A percentile compares a stretch with the other conserved stretches of the same genome.
Conservation (phyloP, 2,113 vertebrate species). For the Orcinus orca region DNA sequence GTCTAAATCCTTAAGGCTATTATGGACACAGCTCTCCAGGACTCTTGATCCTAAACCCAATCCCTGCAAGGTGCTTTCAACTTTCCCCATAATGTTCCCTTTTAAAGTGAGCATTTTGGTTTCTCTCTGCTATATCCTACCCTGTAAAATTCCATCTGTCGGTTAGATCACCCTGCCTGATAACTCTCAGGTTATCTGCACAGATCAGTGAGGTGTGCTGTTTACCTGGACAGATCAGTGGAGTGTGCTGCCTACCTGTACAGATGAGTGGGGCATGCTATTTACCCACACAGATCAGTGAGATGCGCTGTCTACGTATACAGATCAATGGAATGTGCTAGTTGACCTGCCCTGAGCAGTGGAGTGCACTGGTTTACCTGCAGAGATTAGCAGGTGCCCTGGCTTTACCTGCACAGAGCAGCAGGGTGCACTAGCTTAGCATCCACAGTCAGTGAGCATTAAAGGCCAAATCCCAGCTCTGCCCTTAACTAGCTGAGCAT, state of each 20-base stretch:
- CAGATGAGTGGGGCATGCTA: not conserved
- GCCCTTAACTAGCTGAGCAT: not conserved
- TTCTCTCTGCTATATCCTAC: not conserved
- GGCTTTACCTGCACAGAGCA: not conserved
- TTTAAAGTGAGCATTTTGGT: not conserved
- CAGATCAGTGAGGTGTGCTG: accelerated
- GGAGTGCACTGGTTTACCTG: not conserved
- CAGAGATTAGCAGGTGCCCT: not conserved
- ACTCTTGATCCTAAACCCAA: not conserved
- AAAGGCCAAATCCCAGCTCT: not conserved
- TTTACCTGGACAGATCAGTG: not conserved
- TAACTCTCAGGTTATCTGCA: not conserved
- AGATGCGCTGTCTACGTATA: not conserved
- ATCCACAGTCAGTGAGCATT: not conserved
- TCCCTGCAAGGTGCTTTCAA: not conserved
- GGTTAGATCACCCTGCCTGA: not conserved
- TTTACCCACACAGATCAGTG: not conserved
- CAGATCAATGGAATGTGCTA: not conserved
- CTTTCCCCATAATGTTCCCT: not conserved
- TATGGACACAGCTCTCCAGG: not conserved
- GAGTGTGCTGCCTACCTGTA: no score
- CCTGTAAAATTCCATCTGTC: not conserved
- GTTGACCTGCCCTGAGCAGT: not conserved
- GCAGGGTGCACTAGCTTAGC: not conserved
- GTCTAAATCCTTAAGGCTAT: not conserved